Percentiles rank a stretch among this genome's conserved stretches.
These are phyloP conservation scores for Micrasema minimum DNA, from an alignment of 1,140 invertebrate species.

Conservation along the genomic window DNA sequence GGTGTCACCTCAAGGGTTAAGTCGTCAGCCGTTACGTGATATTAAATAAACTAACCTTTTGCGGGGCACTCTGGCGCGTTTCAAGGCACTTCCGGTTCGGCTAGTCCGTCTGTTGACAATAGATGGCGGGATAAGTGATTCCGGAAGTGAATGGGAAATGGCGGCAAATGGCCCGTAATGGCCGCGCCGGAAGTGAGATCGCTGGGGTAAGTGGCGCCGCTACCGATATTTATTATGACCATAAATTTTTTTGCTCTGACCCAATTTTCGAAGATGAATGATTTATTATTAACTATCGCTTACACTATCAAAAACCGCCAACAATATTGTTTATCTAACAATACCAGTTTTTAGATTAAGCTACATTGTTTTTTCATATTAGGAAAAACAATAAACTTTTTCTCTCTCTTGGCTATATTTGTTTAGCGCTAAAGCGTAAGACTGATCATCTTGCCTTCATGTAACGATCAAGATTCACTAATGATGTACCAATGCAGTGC, in stretches of 20 bases:
- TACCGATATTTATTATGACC: background rate
- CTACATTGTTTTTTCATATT: no score
- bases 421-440: no score
- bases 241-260: background rate
- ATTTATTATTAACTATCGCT: no score
- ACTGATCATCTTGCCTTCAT: no score
- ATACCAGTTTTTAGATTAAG: no score
- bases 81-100: background rate
- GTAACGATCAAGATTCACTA: no score
- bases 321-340: no score
- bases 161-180: conserved; percentile 42
- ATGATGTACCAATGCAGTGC: no score
- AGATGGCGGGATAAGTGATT: conserved; percentile 39
- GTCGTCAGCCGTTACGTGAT: background rate
- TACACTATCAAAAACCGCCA: no score
- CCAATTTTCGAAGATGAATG: no score
- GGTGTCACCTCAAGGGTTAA: background rate
- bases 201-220: conserved; percentile 26
- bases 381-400: no score
- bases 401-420: no score
- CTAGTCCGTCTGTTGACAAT: conserved; percentile 36
- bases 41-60: conserved; percentile 7
- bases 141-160: conserved; percentile 41
- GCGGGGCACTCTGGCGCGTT: background rate
- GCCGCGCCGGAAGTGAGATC: conserved; percentile 35